phyloP scores from a whole-genome alignment of 2,888 invertebrate species.

The Eudemis profundana region DNA sequence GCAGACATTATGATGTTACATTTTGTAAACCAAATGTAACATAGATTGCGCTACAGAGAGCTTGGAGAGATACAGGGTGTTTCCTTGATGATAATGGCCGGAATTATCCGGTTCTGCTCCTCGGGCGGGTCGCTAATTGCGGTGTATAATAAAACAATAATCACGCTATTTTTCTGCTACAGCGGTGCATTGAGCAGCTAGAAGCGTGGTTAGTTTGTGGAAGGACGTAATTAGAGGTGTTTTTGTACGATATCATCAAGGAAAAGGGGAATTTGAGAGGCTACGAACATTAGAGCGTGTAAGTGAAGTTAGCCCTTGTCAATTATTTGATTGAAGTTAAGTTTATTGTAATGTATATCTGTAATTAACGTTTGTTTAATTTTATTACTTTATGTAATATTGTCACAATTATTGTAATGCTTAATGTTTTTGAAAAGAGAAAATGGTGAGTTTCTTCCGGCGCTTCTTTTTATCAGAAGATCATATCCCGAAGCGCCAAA shows the following conservation, averaged over 20 bases:
- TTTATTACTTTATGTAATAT: no score
- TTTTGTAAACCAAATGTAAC: conserved; percentile 23
- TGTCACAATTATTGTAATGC: no score
- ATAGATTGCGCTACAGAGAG: conserved; percentile 1
- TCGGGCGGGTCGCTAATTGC: conserved; percentile 61
- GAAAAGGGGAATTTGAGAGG: conserved; percentile 1
- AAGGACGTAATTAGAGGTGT: conserved; percentile 24
- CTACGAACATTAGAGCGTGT: neutral
- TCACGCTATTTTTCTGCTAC: conserved; percentile 67
- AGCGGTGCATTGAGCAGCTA: conserved; percentile 13
- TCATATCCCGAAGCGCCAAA: no score
- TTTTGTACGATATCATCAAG: conserved; percentile 1
- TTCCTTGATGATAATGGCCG: conserved; percentile 41
- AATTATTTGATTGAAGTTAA: no score
- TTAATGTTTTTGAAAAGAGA: no score
- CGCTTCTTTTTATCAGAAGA: no score
- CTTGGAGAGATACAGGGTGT: conserved; percentile 25
- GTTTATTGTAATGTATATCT: no score
- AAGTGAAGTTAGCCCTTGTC: no score
- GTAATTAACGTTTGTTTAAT: no score
- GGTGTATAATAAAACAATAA: conserved; percentile 77
- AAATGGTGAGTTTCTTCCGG: no score
- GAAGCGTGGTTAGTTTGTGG: neutral
- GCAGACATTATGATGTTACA: conserved; percentile 1
- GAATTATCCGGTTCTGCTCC: conserved; percentile 38